Base-by-base conservation (phyloP, 2,888 invertebrate species). In the Blastobasis adustella region DNA sequence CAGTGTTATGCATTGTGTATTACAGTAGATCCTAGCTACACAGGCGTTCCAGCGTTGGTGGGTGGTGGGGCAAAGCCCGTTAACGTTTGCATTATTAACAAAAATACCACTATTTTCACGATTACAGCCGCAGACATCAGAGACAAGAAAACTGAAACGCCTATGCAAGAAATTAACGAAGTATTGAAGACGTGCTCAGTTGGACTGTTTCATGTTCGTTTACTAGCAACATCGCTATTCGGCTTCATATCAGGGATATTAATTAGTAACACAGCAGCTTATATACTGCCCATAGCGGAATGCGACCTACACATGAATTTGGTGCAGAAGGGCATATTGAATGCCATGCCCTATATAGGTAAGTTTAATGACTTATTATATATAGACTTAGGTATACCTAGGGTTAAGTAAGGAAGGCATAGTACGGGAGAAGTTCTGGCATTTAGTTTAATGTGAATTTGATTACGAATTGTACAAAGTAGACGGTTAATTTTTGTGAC, bases 271-370 rank as follows among this genome's bases (percentile, higher is more conserved):
- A 64, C 74, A 0, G 76, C 80, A 0, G 72, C 82, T 0, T 84
- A 73, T 44, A 57, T 84, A 0, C 58, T 84, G 10, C 79, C 84
- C 0, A 78, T 67, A 41, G 83, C 84, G 4, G 83, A 84, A 63
- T 84, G 84, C 50, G 84, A 84, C 37, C 60, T 84, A 0, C 47
- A 73, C 4, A 82, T 84, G 83, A 66, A 69, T 41, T 60, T 84
- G 49, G 10, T 78, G 37, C 69, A 78, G 49, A 84, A 84, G 48
- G 84, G 84, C 1, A 38, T 81, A 23, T 55, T 84, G 5, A 83
- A 77, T 58, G 84, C 80, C 0, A 66, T 73, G 52, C 80, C 82
- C 4, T 84, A 76, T 64, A 55, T 74, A 10, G 84, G 84, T 84
- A 54, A 76, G 75, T 37, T 36, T 43, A 1, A 8, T 37, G 37